Evolutionary conservation across 2,888 invertebrate genomes (phyloP).

Genomic region (Stegophylla sp.): DNA sequence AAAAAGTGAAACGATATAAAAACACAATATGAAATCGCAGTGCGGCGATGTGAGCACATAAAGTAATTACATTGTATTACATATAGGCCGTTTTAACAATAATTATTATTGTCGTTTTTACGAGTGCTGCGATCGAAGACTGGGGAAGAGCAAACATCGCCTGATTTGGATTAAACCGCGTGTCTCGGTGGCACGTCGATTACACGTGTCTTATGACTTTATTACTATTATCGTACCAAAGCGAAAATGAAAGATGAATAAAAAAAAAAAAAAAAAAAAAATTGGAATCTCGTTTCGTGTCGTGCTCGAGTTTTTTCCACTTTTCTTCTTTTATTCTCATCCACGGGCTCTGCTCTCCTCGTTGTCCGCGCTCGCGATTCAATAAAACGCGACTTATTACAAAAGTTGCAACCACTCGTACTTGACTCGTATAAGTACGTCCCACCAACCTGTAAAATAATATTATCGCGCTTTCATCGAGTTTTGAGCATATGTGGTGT

Average conservation of each 20-base stretch:
- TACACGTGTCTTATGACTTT: conserved; percentile 56
- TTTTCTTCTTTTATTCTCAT: neutral
- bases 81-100: neutral
- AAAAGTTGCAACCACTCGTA: too few relatives aligned
- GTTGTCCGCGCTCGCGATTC: neutral
- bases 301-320: conserved; percentile 28
- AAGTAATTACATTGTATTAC: too few relatives aligned
- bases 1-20: conserved; percentile 31
- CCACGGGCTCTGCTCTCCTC: neutral
- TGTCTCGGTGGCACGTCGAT: conserved; percentile 18
- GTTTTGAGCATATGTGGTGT: too few relatives aligned
- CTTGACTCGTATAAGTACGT: too few relatives aligned
- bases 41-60: neutral
- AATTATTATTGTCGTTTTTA: conserved; percentile 1
- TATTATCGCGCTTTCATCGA: too few relatives aligned
- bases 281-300: conserved; percentile 6
- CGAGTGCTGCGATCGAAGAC: neutral
- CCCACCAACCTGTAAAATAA: neutral
- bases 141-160: neutral
- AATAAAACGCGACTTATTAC: too few relatives aligned
- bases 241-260: too few relatives aligned
- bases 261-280: too few relatives aligned
- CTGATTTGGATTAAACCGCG: conserved; percentile 29
- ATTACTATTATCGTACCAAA: conserved; percentile 2
- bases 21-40: neutral